Evolutionary conservation across 2,113 vertebrate species (phyloP).

Genomic region (Gymnarchus niloticus): DNA sequence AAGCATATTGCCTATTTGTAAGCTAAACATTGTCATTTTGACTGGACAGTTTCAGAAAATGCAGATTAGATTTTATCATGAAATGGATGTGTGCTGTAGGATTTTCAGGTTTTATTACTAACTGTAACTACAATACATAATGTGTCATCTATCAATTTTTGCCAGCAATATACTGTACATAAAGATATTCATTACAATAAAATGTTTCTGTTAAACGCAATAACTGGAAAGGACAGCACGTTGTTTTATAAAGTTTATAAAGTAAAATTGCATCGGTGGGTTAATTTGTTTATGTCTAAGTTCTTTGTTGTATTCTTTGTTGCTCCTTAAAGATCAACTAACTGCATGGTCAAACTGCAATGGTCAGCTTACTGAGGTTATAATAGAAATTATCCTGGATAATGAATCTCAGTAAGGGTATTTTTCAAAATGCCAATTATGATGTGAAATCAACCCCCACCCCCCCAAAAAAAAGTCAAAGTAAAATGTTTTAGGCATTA

Average conservation of each 20-base stretch:
- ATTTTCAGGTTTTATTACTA: background rate
- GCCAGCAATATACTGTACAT: background rate
- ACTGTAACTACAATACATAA: constrained; percentile 8
- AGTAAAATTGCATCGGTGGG: too few relatives aligned
- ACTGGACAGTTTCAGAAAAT: background rate
- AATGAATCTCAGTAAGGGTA: too few relatives aligned
- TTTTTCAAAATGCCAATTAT: too few relatives aligned
- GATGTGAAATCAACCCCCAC: too few relatives aligned
- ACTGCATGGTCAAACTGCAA: background rate
- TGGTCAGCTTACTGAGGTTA: background rate
- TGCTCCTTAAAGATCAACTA: background rate
- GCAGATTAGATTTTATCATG: background rate
- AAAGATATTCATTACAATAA: constrained; percentile 9
- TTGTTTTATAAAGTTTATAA: background rate
- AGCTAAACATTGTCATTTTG: background rate
- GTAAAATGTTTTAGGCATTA: background rate
- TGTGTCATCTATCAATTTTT: background rate
- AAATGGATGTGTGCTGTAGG: constrained; percentile 9
- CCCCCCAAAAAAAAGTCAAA: background rate
- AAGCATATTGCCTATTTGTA: background rate
- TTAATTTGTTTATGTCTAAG: background rate
- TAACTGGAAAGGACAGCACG: background rate
- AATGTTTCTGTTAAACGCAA: background rate
- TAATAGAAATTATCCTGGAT: too few relatives aligned
- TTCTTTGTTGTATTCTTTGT: background rate